A percentile compares a stretch with the other conserved stretches of the same genome.
Evolutionary conservation across 2,888 invertebrate species (phyloP).

Genomic region (Trachelus troglodyta): DNA sequence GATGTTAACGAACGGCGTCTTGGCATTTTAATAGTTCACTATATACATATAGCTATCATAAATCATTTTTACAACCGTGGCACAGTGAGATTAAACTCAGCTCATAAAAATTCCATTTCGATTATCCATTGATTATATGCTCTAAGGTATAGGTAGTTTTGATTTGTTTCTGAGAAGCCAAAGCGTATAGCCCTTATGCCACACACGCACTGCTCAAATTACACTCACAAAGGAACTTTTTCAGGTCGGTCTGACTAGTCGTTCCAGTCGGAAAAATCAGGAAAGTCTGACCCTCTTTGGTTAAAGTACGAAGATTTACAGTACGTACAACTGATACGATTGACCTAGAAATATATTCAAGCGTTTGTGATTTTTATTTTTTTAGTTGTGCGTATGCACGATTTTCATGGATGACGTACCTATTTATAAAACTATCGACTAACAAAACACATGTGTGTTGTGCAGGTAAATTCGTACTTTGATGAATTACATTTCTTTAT

Average conservation of each 20-base stretch:
- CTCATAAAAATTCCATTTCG: constrained; percentile 33
- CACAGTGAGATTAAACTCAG: constrained; percentile 14
- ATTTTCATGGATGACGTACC: background rate
- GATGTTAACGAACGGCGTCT: background rate
- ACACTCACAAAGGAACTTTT: background rate
- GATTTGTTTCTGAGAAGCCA: constrained; percentile 40
- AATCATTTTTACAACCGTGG: background rate
- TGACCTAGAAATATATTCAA: background rate
- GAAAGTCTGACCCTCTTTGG: background rate
- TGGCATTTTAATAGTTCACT: background rate
- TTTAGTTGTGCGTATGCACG: background rate
- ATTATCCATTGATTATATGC: constrained; percentile 29
- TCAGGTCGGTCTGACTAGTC: background rate
- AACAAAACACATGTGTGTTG: too few relatives aligned
- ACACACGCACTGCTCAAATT: background rate
- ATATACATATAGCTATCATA: background rate
- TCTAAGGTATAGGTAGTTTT: constrained; percentile 25
- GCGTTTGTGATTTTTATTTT: background rate
- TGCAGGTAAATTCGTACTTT: background rate
- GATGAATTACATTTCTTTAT: background rate
- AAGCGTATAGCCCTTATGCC: background rate
- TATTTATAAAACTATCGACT: background rate
- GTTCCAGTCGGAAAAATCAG: background rate
- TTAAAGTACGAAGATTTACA: background rate
- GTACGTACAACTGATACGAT: background rate